These are phyloP conservation scores for Squalus acanthias DNA, from an alignment of 2,797 vertebrate genomes.

Conservation along the genomic window DNA sequence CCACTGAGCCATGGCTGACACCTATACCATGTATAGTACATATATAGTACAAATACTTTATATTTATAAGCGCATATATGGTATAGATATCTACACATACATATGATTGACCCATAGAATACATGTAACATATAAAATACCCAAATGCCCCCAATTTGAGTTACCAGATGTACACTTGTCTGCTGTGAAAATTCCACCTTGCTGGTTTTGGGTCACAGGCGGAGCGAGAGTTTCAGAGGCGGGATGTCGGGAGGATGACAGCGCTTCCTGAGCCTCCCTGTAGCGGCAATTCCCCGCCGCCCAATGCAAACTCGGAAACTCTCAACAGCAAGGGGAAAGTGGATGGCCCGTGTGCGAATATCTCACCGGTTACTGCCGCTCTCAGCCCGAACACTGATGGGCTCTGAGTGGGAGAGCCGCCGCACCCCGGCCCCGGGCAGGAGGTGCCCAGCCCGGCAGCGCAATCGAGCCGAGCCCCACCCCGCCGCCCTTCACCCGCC, in stretches of 20 bases:
- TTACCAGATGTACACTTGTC: neutral
- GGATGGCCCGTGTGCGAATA: no score
- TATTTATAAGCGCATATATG: neutral
- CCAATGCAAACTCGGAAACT: neutral
- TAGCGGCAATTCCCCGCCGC: neutral
- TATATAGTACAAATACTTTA: neutral
- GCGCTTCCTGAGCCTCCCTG: neutral
- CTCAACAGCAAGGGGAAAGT: neutral
- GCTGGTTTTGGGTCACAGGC: neutral
- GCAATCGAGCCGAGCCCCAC: no score
- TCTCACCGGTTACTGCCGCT: no score
- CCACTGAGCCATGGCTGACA: neutral
- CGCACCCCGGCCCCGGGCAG: no score
- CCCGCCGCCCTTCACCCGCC: no score
- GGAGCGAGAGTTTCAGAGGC: neutral
- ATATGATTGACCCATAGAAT: neutral
- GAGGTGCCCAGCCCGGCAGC: no score
- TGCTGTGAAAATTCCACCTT: neutral
- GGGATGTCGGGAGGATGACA: neutral
- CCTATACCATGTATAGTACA: neutral
- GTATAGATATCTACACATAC: neutral
- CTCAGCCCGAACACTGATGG: no score
- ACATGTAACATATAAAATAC: neutral
- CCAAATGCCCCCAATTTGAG: neutral
- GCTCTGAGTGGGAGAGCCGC: no score